A percentile compares a stretch with the other conserved stretches of the same genome.
Conservation (phyloP, 1,140 invertebrate genomes). For the Zaprionus taronus region DNA sequence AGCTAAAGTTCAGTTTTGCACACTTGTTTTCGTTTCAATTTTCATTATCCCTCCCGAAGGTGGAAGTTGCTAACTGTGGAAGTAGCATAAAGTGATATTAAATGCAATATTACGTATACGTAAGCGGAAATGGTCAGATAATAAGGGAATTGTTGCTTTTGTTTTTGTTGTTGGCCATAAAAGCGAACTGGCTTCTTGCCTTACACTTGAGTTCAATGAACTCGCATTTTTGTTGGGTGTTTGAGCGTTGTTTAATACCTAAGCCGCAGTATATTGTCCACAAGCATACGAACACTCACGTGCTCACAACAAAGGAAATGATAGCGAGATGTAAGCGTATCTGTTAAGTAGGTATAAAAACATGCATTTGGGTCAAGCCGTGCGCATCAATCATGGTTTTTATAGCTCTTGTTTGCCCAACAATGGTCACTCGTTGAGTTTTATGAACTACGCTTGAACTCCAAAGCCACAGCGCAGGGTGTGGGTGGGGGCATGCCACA, state of each 20-base stretch:
- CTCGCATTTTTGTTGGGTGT: constrained; percentile 5
- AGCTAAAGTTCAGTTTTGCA: not conserved
- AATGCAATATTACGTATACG: constrained; percentile 73
- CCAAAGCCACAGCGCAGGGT: constrained; percentile 35
- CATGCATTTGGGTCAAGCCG: constrained; percentile 78
- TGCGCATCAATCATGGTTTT: constrained; percentile 78
- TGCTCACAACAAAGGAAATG: constrained; percentile 13
- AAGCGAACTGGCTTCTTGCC: constrained; percentile 31
- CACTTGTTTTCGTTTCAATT: constrained; percentile 53
- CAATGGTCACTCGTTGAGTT: constrained; percentile 54
- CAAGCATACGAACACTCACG: constrained; percentile 1
- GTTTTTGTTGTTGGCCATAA: constrained; percentile 16
- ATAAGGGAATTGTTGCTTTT: constrained; percentile 53
- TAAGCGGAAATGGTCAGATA: constrained; percentile 66
- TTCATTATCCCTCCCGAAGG: constrained; percentile 52
- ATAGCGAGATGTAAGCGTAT: constrained; percentile 26
- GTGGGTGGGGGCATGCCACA: not conserved
- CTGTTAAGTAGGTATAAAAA: constrained; percentile 75
- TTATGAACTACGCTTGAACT: constrained; percentile 57
- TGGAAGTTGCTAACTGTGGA: constrained; percentile 11
- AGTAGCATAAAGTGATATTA: constrained; percentile 69
- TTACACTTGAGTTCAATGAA: constrained; percentile 40
- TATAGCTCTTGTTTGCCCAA: constrained; percentile 53
- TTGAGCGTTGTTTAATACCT: constrained; percentile 34
- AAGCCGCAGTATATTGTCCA: constrained; percentile 31